Conservation (phyloP, 1,140 invertebrate species). For the Orchestia grillus region DNA sequence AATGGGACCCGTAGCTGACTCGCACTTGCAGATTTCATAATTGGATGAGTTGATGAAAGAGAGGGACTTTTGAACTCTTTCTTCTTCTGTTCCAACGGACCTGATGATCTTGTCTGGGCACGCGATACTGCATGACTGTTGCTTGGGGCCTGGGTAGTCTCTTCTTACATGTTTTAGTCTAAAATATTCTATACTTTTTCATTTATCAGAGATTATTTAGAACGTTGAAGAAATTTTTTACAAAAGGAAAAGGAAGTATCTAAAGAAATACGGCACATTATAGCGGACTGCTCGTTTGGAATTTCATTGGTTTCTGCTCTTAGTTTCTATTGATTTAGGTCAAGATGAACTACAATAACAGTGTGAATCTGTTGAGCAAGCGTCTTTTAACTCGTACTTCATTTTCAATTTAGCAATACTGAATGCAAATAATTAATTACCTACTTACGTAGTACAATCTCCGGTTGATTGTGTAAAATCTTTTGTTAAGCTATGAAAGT, state of each 20-base stretch:
- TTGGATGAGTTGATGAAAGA: conserved; percentile 25
- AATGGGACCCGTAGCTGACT: background rate
- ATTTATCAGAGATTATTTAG: background rate
- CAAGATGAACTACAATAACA: background rate
- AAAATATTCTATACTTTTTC: background rate
- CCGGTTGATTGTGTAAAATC: too few species aligned
- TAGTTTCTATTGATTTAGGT: background rate
- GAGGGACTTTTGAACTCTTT: background rate
- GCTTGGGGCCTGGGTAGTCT: background rate
- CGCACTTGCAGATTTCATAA: conserved; percentile 52
- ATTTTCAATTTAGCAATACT: too few species aligned
- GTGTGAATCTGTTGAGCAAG: background rate
- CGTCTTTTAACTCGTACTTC: background rate
- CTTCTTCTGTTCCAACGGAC: background rate
- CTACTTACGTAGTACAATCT: too few species aligned
- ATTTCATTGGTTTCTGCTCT: background rate
- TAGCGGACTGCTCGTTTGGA: background rate
- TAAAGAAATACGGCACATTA: background rate
- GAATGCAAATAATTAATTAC: too few species aligned
- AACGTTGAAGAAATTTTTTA: background rate
- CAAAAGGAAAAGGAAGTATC: background rate
- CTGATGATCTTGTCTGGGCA: background rate
- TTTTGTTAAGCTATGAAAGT: too few species aligned
- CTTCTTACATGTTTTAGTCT: background rate
- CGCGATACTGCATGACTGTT: background rate